Percentiles rank a stretch among this genome's conserved stretches.
Evolutionary conservation across 2,797 vertebrate species (phyloP).

Genomic region (Sebastes matsubarae): DNA sequence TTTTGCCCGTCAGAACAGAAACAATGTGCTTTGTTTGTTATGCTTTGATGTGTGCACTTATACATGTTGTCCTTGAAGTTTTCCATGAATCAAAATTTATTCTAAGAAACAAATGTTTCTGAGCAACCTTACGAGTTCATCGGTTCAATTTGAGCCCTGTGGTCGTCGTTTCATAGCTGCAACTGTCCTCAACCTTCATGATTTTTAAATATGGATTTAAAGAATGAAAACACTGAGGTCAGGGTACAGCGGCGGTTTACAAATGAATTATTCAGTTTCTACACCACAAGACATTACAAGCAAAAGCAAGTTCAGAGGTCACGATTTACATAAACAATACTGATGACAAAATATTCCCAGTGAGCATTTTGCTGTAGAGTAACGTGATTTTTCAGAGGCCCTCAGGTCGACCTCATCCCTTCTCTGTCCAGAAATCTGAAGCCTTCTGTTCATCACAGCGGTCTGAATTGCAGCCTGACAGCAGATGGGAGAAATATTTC

Average conservation of each 20-base stretch:
- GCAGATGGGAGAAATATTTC: conserved; percentile 18
- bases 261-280: background rate
- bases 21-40: background rate
- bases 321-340: background rate
- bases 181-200: background rate
- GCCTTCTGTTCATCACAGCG: background rate
- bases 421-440: background rate
- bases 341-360: background rate
- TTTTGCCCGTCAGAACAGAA: background rate
- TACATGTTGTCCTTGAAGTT: background rate
- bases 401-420: background rate
- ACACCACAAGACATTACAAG: background rate
- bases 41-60: background rate
- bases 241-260: too few species aligned
- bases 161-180: background rate
- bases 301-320: background rate
- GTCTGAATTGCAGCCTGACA: background rate
- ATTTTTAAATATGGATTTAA: background rate
- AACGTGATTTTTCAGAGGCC: background rate
- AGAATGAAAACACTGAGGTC: background rate
- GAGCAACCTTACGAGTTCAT: background rate
- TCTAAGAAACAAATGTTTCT: background rate
- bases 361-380: background rate
- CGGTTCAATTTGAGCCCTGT: background rate
- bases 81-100: background rate